Conservation (phyloP, 2,113 vertebrate genomes). For the Stegastes partitus region DNA sequence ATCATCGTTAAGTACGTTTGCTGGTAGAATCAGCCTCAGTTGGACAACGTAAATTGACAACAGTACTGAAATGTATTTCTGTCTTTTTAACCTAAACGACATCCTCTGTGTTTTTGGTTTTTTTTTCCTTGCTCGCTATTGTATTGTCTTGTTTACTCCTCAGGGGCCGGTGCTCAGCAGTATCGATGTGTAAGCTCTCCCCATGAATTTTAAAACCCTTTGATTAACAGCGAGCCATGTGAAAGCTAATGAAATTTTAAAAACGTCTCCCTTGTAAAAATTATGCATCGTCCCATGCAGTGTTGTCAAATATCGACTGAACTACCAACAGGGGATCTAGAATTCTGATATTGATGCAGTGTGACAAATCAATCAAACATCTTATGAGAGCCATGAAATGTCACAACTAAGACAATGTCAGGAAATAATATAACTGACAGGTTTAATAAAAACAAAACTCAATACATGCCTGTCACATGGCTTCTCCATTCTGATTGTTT, state of each 20-base stretch:
- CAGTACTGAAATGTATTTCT: slow-evolving; percentile 15
- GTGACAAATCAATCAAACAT: slow-evolving; percentile 52
- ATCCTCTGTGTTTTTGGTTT: background rate
- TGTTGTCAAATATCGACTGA: slow-evolving; percentile 71
- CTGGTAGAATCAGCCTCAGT: slow-evolving; percentile 9
- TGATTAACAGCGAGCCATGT: slow-evolving; percentile 56
- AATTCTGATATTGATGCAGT: slow-evolving; percentile 52
- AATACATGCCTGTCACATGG: background rate
- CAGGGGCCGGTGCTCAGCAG: slow-evolving; percentile 52
- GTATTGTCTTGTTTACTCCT: slow-evolving; percentile 59
- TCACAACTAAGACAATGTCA: slow-evolving; percentile 15
- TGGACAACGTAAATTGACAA: slow-evolving; percentile 23
- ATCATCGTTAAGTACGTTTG: slow-evolving; percentile 16
- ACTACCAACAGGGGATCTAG: slow-evolving; percentile 48
- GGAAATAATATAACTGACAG: slow-evolving; percentile 29
- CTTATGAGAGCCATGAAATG: slow-evolving; percentile 37
- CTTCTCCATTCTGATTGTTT: slow-evolving; percentile 30
- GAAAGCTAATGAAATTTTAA: slow-evolving; percentile 64
- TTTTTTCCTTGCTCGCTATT: slow-evolving; percentile 12
- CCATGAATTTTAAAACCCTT: slow-evolving; percentile 63
- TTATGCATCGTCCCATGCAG: slow-evolving; percentile 37
- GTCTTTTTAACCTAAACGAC: slow-evolving; percentile 15
- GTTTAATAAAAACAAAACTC: slow-evolving; percentile 45
- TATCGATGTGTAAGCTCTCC: slow-evolving; percentile 53
- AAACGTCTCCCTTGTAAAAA: slow-evolving; percentile 25